Evolutionary conservation across 2,113 vertebrate genomes (phyloP).

Genomic region (Hemibagrus wyckioides): DNA sequence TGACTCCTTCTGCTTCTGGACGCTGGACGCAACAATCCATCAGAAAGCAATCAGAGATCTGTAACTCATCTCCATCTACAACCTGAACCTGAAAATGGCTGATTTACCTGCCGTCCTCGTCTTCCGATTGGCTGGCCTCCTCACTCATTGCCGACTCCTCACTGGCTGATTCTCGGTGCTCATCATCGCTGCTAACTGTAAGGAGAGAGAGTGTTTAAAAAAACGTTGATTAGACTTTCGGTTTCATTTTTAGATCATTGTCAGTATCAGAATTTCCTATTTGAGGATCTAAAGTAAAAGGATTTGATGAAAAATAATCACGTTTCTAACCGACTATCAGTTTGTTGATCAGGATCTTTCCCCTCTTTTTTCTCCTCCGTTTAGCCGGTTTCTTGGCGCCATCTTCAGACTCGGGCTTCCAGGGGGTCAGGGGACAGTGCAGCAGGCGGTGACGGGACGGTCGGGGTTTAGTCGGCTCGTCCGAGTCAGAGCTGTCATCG

Average conservation of each 20-base stretch:
- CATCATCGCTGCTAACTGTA: constrained; percentile 19
- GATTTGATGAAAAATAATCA: neutral
- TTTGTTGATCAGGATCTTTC: constrained; percentile 66
- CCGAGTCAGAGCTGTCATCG: constrained; percentile 60
- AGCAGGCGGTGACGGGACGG: constrained; percentile 84
- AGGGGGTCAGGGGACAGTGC: constrained; percentile 80
- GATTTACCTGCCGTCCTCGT: constrained; percentile 65
- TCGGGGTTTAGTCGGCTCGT: constrained; percentile 68
- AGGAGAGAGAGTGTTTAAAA: neutral
- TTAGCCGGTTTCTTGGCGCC: constrained; percentile 54
- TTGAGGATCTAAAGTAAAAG: neutral
- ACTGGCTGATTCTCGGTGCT: constrained; percentile 62
- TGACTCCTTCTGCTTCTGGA: neutral
- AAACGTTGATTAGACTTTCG: neutral
- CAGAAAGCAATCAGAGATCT: neutral
- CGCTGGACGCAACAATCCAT: constrained; percentile 1
- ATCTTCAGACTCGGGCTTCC: constrained; percentile 75
- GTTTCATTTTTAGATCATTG: neutral
- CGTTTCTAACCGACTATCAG: neutral
- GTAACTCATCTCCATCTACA: neutral
- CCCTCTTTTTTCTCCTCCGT: constrained; percentile 68
- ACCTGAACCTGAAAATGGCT: neutral
- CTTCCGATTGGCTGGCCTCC: constrained; percentile 75
- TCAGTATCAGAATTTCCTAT: neutral
- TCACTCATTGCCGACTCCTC: constrained; percentile 78